phyloP scores from a whole-genome alignment of 2,888 invertebrate species.

The Agriopis aurantiaria region DNA sequence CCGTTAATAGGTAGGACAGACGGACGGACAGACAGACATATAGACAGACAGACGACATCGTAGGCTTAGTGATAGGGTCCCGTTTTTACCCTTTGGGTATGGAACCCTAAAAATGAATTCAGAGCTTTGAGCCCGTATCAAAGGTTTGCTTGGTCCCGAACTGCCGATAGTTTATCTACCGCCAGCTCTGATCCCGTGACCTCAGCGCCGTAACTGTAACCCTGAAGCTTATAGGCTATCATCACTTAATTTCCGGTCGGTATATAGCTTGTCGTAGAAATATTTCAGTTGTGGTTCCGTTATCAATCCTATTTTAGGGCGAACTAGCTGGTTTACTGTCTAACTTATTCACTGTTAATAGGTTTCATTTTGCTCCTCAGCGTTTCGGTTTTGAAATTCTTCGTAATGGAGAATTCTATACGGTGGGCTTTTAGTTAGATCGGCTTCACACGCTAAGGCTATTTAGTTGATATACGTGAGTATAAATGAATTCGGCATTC shows the following conservation, averaged over 20 bases:
- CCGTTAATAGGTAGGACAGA: no score
- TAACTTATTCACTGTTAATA: conserved; percentile 2
- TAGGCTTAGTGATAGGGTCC: no score
- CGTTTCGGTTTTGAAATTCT: not conserved
- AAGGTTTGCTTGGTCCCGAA: conserved; percentile 18
- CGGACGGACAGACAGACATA: no score
- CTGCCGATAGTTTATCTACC: conserved; percentile 27
- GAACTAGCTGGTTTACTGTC: not conserved
- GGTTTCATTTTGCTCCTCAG: not conserved
- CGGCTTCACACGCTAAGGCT: not conserved
- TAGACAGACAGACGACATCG: no score
- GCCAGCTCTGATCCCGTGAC: conserved; percentile 18
- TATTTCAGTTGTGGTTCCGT: conserved; percentile 20
- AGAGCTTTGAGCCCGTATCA: not conserved
- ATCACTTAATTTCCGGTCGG: conserved; percentile 35
- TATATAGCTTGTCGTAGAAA: conserved; percentile 20
- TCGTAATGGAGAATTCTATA: not conserved
- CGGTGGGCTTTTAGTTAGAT: not conserved
- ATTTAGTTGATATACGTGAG: not conserved
- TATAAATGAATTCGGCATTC: not conserved
- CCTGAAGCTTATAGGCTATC: conserved; percentile 31
- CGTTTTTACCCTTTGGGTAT: no score
- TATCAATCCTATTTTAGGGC: conserved; percentile 15
- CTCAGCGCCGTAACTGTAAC: conserved; percentile 26
- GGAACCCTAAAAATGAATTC: conserved; percentile 6